Base-by-base conservation (phyloP, 2,797 vertebrate genomes). In the Sandelia bainsii region DNA sequence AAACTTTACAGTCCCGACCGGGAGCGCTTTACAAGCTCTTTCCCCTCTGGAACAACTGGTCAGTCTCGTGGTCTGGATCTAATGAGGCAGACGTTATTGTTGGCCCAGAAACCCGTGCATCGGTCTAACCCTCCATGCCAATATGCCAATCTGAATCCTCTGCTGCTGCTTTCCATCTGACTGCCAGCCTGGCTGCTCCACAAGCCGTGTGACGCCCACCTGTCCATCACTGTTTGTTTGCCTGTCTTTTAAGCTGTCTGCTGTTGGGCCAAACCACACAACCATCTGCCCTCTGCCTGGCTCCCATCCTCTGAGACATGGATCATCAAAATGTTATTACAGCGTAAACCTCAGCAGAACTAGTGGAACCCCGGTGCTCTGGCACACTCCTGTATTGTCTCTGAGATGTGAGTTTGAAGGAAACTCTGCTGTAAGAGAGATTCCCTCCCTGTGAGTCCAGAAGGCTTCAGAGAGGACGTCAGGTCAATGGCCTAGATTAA, bases 71-170 rank as follows among this genome's bases (percentile, higher is more conserved):
- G 86, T 88, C 49, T 66, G 53, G 56, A 77, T 80, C 84, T 90
- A 91, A 91, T 85, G 84, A 87, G 84, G 81, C 81, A 72, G 85
- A 83, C 76, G 23, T 87, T 89, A 79, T 86, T 89, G 75, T 91
- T 91, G 90, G 91, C 85, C 0, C 2, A 60, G 45, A 44, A 34
- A 51, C 75, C 42, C 5, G 54, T 32, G 46, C 29, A 13, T 69
- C 16, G 59, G 75, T 70, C 62, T 53, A 4, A 58, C n/a, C 11
- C 34, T 63, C 25, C 1, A 48, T 85, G 91, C 89, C 85, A 90
- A 85, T 67, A 82, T 87, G 88, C 82, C 83, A 85, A 53, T 86
- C 82, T 59, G 79, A 72, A 75, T 77, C 73, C 62, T 86, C 46
- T 8, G 45, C 71, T 68, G 60, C 76, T 67, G 80, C 83, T 83